Evolutionary conservation across 2,113 vertebrate species (phyloP), one percentile per base, ranked within the genome.

Genomic region (Natator depressus): DNA sequence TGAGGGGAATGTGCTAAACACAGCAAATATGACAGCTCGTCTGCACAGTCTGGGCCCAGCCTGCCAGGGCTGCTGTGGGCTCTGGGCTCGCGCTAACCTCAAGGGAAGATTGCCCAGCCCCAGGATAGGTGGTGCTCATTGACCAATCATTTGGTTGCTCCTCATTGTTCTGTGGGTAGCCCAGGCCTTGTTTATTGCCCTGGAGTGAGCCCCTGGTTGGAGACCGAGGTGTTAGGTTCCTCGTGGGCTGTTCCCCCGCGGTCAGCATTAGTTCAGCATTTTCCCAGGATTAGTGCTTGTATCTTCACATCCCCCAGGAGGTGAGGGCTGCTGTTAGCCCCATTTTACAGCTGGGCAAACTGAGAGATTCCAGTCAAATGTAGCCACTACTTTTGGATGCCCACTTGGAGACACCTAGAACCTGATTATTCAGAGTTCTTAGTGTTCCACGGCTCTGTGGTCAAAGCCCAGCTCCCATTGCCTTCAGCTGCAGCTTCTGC

Each of bases 401-500:
- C 38, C n/a, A 72, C 14, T 31, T n/a, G 35, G 65, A 10, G n/a
- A 38, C 65, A 38, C 65, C 17, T 8, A 5, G 65, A 16, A 19
- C 16, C 35, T 20, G 17, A 17, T 4, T 38, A 19, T 38, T 42
- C 38, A 6, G 19, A 13, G 72, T 24, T 6, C 10, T 42, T 75
- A 42, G n/a, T 9, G 3, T 22, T 22, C 5, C 14, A 7, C 1
- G 11, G 3, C 22, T 11, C 72, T 12, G n/a, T 13, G 38, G 8
- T 24, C 72, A 38, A 25, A 75, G 22, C 19, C 69, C 22, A 42
- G 38, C 3, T n/a, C 38, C 72, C 72, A 6, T 24, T 24, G n/a
- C n/a, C 9, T 75, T 2, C 72, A 25, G 19, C 19, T 46, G 38
- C 35, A 16, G 51, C 9, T 1, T 22, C 20, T 46, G 72, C 22